A percentile compares a stretch with the other conserved stretches of the same genome.
phyloP scores from a whole-genome alignment of 2,113 vertebrate species.

The Cephalopterus ornatus region DNA sequence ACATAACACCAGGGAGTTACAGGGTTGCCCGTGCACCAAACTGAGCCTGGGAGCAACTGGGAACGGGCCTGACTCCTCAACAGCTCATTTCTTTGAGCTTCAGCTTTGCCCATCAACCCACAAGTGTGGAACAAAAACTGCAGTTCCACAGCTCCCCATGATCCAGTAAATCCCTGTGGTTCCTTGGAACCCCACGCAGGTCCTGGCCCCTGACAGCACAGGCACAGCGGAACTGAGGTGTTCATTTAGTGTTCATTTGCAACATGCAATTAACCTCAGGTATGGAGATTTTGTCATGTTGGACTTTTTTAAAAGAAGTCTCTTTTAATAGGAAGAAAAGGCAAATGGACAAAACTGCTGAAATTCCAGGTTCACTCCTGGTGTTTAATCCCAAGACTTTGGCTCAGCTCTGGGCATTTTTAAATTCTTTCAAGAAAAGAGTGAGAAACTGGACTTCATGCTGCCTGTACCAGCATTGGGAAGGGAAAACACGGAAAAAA shows the following conservation, averaged over 20 bases:
- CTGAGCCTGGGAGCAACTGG: too few species aligned
- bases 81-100: too few species aligned
- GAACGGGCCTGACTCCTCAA: too few species aligned
- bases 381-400: background rate
- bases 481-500: background rate
- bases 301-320: background rate
- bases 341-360: background rate
- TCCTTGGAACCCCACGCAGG: background rate
- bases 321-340: background rate
- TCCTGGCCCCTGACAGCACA: background rate
- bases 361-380: background rate
- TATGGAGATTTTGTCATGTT: background rate
- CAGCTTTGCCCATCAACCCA: too few species aligned
- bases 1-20: too few species aligned
- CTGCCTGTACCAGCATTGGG: too few species aligned
- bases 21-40: too few species aligned
- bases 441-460: too few species aligned
- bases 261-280: background rate
- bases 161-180: background rate
- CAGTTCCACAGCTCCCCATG: background rate
- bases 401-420: background rate
- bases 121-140: background rate
- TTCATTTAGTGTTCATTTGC: background rate
- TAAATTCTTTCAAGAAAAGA: background rate
- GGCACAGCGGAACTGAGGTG: background rate